Conservation (phyloP, 2,888 invertebrate species). For the Tinea trinotella region DNA sequence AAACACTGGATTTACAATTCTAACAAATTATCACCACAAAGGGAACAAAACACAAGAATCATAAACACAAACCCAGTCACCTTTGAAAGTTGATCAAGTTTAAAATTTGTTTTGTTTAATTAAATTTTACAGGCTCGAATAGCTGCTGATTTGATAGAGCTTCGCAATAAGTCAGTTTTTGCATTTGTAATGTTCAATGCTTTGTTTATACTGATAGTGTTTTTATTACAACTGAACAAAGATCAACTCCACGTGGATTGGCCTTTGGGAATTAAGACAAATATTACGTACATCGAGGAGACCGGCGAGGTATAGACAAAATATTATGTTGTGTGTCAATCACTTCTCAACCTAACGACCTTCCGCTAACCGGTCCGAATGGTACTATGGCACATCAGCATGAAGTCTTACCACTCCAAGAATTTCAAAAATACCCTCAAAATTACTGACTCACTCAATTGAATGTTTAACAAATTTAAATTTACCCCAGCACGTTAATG, state of each 20-base stretch:
- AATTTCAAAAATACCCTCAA: slow-evolving; percentile 2
- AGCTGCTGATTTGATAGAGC: slow-evolving; percentile 91
- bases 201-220: slow-evolving; percentile 98
- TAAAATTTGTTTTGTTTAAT: slow-evolving; percentile 55
- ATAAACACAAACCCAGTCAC: slow-evolving; percentile 56
- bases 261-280: slow-evolving; percentile 96
- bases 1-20: slow-evolving; percentile 2
- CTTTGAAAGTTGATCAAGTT: slow-evolving; percentile 65
- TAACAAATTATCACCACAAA: slow-evolving; percentile 19
- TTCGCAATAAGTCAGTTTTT: slow-evolving; percentile 97
- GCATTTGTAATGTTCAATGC: slow-evolving; percentile 99
- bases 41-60: not conserved
- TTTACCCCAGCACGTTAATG: not conserved
- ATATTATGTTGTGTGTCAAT: slow-evolving; percentile 54
- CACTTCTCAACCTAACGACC: slow-evolving; percentile 68
- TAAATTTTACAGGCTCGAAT: slow-evolving; percentile 85
- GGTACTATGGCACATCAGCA: slow-evolving; percentile 66
- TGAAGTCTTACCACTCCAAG: slow-evolving; percentile 34
- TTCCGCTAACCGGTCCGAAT: slow-evolving; percentile 68
- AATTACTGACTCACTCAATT: slow-evolving; percentile 4
- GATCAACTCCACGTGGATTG: slow-evolving; percentile 97
- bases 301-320: slow-evolving; percentile 87
- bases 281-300: slow-evolving; percentile 94
- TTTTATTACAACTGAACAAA: slow-evolving; percentile 99
- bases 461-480: slow-evolving; percentile 1